These are phyloP conservation scores for Aromia moschata DNA, from an alignment of 2,888 invertebrate species.

Conservation along the genomic window DNA sequence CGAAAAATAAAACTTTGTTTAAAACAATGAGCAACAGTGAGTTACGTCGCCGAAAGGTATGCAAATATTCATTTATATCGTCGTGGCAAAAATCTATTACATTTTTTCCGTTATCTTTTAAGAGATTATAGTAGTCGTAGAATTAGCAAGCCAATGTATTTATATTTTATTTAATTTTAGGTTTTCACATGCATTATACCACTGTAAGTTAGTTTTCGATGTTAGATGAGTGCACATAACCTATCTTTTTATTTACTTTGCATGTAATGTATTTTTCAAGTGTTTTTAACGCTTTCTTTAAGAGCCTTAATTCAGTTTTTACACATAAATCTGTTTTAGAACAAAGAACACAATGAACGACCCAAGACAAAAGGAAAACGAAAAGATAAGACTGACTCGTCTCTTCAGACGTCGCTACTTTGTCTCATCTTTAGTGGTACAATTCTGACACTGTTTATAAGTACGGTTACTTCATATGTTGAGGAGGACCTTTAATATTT, in stretches of 20 bases:
- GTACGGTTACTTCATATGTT: slow-evolving; percentile 45
- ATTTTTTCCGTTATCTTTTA: slow-evolving; percentile 11
- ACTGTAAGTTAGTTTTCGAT: slow-evolving; percentile 17
- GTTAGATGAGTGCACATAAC: slow-evolving; percentile 7
- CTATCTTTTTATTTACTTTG: slow-evolving; percentile 13
- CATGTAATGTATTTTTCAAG: slow-evolving; percentile 11
- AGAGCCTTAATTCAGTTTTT: not conserved
- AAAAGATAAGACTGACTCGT: slow-evolving; percentile 52
- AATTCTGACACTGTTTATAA: slow-evolving; percentile 58
- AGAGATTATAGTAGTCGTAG: slow-evolving; percentile 4
- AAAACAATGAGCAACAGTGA: slow-evolving; percentile 45
- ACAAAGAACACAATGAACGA: slow-evolving; percentile 49
- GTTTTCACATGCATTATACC: slow-evolving; percentile 12
- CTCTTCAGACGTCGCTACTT: slow-evolving; percentile 57
- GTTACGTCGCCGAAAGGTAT: slow-evolving; percentile 53
- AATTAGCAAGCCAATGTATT: not conserved
- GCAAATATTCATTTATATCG: slow-evolving; percentile 22
- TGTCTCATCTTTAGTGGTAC: slow-evolving; percentile 59
- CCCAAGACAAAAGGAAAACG: slow-evolving; percentile 48
- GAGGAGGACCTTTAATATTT: not conserved
- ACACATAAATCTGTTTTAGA: slow-evolving; percentile 41
- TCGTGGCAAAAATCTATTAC: slow-evolving; percentile 10
- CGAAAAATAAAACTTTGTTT: not conserved
- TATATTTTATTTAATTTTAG: slow-evolving; percentile 18
- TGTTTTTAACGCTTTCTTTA: too few relatives aligned